Evolutionary conservation across 2,797 vertebrate genomes (phyloP).

Genomic region (Pangasius djambal): DNA sequence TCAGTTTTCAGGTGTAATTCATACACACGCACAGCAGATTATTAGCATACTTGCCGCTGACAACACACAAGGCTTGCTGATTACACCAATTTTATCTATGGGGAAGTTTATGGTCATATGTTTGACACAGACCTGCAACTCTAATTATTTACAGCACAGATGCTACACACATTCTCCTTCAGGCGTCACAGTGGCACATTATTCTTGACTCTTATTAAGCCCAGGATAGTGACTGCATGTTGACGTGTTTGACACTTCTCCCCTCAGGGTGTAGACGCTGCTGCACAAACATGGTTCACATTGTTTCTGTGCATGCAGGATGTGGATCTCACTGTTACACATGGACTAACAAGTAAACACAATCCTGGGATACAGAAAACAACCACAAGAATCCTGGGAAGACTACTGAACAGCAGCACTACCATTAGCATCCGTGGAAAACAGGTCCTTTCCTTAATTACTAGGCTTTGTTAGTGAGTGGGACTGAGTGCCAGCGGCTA

Average conservation of each 20-base stretch:
- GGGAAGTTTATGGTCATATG: neutral
- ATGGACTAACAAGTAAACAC: neutral
- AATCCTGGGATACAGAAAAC: neutral
- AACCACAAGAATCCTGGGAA: neutral
- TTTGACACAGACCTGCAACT: neutral
- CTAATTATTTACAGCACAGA: neutral
- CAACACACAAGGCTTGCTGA: neutral
- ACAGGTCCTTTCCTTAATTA: neutral
- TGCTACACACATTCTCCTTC: neutral
- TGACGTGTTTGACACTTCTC: constrained; percentile 8
- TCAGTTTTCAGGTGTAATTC: neutral
- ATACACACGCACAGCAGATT: neutral
- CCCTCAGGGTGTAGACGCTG: constrained; percentile 8
- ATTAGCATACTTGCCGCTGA: neutral
- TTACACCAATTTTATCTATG: neutral
- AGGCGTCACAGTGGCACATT: neutral
- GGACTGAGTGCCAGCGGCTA: neutral
- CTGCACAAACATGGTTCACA: constrained; percentile 15
- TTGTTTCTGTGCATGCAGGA: neutral
- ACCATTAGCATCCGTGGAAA: neutral
- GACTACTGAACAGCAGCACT: neutral
- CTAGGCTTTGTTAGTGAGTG: neutral
- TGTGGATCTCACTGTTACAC: neutral
- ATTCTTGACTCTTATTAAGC: constrained; percentile 1
- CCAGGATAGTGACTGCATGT: constrained; percentile 6